phyloP scores from a whole-genome alignment of 2,113 vertebrate species.

The Notothenia rossii region DNA sequence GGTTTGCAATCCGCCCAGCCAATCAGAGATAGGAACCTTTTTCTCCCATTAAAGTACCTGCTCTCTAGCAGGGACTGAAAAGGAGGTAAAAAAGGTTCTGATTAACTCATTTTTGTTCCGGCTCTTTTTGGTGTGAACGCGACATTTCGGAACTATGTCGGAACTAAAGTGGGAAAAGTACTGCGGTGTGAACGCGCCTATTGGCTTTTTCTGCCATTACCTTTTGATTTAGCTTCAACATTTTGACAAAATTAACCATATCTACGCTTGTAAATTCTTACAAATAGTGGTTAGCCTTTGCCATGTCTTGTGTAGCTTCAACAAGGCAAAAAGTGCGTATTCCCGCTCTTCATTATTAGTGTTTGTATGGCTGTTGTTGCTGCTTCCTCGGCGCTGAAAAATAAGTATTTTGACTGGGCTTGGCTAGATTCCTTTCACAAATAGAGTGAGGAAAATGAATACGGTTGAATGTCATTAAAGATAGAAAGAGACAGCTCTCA shows the following conservation, averaged over 20 bases:
- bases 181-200: no score
- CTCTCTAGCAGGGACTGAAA: no score
- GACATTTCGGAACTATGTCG: no score
- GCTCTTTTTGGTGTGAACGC: no score
- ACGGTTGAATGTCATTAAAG: slow-evolving; percentile 50
- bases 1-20: no score
- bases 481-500: slow-evolving; percentile 23
- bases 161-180: no score
- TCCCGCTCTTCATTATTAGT: slow-evolving; percentile 56
- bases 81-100: no score
- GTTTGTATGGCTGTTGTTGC: slow-evolving; percentile 62
- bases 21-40: no score
- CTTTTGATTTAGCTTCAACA: slow-evolving; percentile 51
- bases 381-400: slow-evolving; percentile 64
- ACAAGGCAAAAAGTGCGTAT: slow-evolving; percentile 9
- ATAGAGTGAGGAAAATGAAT: slow-evolving; percentile 25
- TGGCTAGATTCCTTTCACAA: slow-evolving; percentile 35
- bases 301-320: slow-evolving; percentile 39
- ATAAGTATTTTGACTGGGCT: slow-evolving; percentile 34
- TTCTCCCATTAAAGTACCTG: no score
- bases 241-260: slow-evolving; percentile 24
- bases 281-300: slow-evolving; percentile 17
- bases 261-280: slow-evolving; percentile 12
- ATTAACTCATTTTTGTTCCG: no score
- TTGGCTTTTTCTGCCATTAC: slow-evolving; percentile 51